A percentile compares a stretch with the other conserved stretches of the same genome.
Evolutionary conservation across 2,113 vertebrate species (phyloP).

Genomic region (Peromyscus maniculatus): DNA sequence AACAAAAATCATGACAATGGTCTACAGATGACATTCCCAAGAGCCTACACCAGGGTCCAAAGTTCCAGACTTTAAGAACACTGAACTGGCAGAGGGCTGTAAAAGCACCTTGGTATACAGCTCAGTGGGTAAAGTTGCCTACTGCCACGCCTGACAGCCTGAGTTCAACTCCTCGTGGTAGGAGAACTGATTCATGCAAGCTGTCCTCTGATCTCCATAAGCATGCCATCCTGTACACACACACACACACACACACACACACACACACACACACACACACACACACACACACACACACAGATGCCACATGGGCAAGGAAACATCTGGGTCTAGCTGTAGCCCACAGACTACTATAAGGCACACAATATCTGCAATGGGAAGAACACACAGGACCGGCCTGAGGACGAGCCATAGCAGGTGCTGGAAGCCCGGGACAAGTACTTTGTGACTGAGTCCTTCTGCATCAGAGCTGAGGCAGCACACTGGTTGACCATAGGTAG

Average conservation of each 20-base stretch:
- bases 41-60: background rate
- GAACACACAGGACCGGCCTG: slow-evolving; percentile 98
- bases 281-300: background rate
- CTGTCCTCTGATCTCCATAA: background rate
- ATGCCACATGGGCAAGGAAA: background rate
- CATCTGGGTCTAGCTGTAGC: slow-evolving; percentile 86
- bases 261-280: background rate
- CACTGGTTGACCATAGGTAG: slow-evolving; percentile 99
- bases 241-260: background rate
- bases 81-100: background rate
- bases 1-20: slow-evolving; percentile 49
- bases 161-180: background rate
- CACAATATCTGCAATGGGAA: slow-evolving; percentile 99
- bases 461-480: slow-evolving; percentile 97
- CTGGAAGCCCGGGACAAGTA: slow-evolving; percentile 98
- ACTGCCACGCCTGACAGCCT: background rate
- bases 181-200: background rate
- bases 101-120: background rate
- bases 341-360: slow-evolving; percentile 97
- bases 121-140: background rate
- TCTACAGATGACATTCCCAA: slow-evolving; percentile 27
- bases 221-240: background rate
- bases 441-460: slow-evolving; percentile 97
- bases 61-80: slow-evolving; percentile 15
- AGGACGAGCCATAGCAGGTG: slow-evolving; percentile 97